Evolutionary conservation across 2,797 vertebrate species (phyloP).

Genomic region (Oophaga sylvatica): DNA sequence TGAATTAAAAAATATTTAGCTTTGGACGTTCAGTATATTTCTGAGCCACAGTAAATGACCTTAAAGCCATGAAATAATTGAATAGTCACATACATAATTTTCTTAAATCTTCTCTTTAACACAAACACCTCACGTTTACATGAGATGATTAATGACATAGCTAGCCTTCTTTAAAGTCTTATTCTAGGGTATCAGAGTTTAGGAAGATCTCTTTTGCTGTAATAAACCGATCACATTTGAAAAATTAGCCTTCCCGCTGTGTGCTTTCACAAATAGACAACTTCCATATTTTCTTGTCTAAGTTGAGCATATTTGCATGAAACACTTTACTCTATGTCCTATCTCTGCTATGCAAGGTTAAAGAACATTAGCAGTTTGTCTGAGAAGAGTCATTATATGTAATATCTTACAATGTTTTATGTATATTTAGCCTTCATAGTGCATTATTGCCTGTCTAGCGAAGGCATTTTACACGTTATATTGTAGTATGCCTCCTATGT

Average conservation of each 20-base stretch:
- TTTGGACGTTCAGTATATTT: no score
- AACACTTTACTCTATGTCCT: neutral
- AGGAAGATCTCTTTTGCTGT: neutral
- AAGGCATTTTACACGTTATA: slow-evolving; percentile 28
- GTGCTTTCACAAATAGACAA: neutral
- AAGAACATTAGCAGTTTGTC: slow-evolving; percentile 16
- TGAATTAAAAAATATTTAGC: no score
- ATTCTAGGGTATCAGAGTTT: neutral
- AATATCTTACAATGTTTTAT: slow-evolving; percentile 25
- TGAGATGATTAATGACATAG: no score
- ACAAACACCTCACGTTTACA: no score
- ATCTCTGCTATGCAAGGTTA: slow-evolving; percentile 23
- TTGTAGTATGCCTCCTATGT: slow-evolving; percentile 7
- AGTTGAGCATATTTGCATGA: slow-evolving; percentile 26
- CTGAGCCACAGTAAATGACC: no score
- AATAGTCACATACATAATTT: no score
- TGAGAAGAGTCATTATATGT: slow-evolving; percentile 32
- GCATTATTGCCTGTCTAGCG: slow-evolving; percentile 14
- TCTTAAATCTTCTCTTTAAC: no score
- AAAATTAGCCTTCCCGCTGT: neutral
- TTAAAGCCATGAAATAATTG: no score
- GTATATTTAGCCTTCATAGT: slow-evolving; percentile 27
- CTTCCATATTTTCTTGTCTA: slow-evolving; percentile 33
- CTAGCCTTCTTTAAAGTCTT: neutral
- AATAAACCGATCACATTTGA: neutral